Evolutionary conservation across 2,888 invertebrate species (phyloP), one percentile per base, ranked within the genome.

Genomic region (Diaperis boleti): DNA sequence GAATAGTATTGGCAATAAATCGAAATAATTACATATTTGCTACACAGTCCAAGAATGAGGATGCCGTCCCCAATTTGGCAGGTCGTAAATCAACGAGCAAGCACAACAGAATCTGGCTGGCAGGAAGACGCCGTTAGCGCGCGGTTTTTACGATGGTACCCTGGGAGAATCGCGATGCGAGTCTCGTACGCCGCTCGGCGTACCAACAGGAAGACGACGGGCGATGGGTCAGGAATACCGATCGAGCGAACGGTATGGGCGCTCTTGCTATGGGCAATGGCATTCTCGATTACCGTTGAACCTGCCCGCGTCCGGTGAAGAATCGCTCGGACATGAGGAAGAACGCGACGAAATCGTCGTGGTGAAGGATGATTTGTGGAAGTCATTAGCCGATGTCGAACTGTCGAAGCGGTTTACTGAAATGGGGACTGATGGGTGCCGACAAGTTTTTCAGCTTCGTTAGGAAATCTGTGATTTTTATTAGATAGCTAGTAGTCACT

Each of bases 181-280:
- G 22, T 39, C 29, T 31, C 49, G 59, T 49, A 39, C 50, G 59
- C 13, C 31, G 41, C 18, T 18, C 18, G 15, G 39, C 45, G 20
- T 45, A 56, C 33, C 33, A 44, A 50, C 59, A 59, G 59, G 59
- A 59, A 59, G 59, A 49, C 59, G 59, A 31, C 42, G 59, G 45
- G 42, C 22, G 20, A 59, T 50, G 49, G 59, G 49, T 17, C 20
- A 29, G 37, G 59, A 59, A 59, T 59, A 59, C 59, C 39, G 59
- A 59, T 59, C 14, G 41, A 41, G 10, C 14, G 41, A 54, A 41
- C 54, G 54, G 54, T 54, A 54, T 49, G 45, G 29, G 11, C 15
- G 39, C 15, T 42, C 29, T 20, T 41, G 29, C 26, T 29, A 26
- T 47, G 47, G 47, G 47, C 47, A 47, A 29, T 47, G 47, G 47